Conservation (phyloP, 1,140 invertebrate species). For the Coboldia fuscipes region DNA sequence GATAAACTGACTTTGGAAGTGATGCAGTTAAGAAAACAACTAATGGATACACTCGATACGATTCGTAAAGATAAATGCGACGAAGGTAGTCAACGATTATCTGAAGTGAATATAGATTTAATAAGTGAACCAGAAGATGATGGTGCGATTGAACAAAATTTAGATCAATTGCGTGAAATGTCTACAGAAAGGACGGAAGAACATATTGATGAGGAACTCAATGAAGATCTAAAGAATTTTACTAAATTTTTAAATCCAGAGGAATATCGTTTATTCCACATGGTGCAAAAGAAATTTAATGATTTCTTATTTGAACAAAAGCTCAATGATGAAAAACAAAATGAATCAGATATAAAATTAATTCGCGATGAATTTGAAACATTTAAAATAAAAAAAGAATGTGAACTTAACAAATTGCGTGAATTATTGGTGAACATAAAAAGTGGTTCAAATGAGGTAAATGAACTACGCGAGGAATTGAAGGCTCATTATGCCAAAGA, state of each 20-base stretch:
- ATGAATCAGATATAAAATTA: slow-evolving; percentile 24
- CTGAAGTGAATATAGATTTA: slow-evolving; percentile 18
- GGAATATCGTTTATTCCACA: slow-evolving; percentile 20
- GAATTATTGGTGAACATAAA: slow-evolving; percentile 25
- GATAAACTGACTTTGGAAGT: slow-evolving; percentile 35
- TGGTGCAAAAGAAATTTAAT: slow-evolving; percentile 25
- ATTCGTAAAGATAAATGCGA: slow-evolving; percentile 17
- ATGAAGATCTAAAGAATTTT: slow-evolving; percentile 20
- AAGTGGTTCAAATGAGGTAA: slow-evolving; percentile 25
- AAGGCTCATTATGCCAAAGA: slow-evolving; percentile 41
- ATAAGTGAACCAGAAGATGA: slow-evolving; percentile 18
- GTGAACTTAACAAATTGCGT: slow-evolving; percentile 14
- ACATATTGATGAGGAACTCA: slow-evolving; percentile 17
- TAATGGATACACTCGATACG: slow-evolving; percentile 26
- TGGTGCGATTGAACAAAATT: slow-evolving; percentile 4
- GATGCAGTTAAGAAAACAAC: slow-evolving; percentile 28
- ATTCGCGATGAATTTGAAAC: slow-evolving; percentile 18
- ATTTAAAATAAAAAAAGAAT: slow-evolving; percentile 10
- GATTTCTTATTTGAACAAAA: slow-evolving; percentile 26
- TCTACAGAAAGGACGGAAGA: slow-evolving; percentile 9
- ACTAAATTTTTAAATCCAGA: slow-evolving; percentile 19
- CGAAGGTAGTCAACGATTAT: slow-evolving; percentile 18
- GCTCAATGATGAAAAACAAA: slow-evolving; percentile 21
- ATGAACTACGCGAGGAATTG: slow-evolving; percentile 28
- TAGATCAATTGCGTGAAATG: not conserved